These are phyloP conservation scores for Sphaerophoria taeniata DNA, from an alignment of 2,888 invertebrate species.

Conservation along the genomic window DNA sequence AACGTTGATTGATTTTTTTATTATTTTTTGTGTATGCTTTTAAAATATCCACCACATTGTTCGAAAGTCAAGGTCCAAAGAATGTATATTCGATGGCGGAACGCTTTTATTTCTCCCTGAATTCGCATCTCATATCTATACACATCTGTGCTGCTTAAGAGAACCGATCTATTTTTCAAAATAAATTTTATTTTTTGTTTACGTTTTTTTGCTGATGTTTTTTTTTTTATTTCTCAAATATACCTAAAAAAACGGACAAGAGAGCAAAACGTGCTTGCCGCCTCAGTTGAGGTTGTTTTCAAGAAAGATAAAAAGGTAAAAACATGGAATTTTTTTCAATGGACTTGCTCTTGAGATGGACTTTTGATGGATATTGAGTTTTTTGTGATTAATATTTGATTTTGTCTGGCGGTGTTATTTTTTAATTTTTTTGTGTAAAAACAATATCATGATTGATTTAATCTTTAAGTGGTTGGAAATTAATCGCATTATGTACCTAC, in stretches of 20 bases:
- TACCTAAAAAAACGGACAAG: too few species aligned
- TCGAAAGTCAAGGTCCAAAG: slow-evolving; percentile 33
- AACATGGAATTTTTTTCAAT: slow-evolving; percentile 15
- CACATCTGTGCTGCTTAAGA: not conserved
- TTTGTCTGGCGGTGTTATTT: slow-evolving; percentile 8
- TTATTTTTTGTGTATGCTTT: not conserved
- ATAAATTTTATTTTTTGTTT: slow-evolving; percentile 39
- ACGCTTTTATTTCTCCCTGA: slow-evolving; percentile 28
- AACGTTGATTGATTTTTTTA: not conserved
- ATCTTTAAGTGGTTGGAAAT: slow-evolving; percentile 44
- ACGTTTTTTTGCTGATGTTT: slow-evolving; percentile 32
- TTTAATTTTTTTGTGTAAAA: not conserved
- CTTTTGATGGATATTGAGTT: slow-evolving; percentile 10
- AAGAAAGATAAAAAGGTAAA: not conserved
- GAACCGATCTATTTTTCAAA: slow-evolving; percentile 24
- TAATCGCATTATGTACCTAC: slow-evolving; percentile 4
- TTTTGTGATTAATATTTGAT: slow-evolving; percentile 38
- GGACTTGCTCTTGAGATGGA: not conserved
- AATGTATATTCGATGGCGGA: slow-evolving; percentile 21
- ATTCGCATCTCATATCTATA: slow-evolving; percentile 4
- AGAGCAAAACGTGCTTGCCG: slow-evolving; percentile 11
- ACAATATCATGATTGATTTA: slow-evolving; percentile 11
- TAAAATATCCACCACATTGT: not conserved
- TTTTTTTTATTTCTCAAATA: not conserved
- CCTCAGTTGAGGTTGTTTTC: not conserved